A percentile compares a stretch with the other conserved stretches of the same genome.
These are phyloP conservation scores for Chamaetylas fuelleborni DNA, from an alignment of 2,113 vertebrate species.

Conservation along the genomic window DNA sequence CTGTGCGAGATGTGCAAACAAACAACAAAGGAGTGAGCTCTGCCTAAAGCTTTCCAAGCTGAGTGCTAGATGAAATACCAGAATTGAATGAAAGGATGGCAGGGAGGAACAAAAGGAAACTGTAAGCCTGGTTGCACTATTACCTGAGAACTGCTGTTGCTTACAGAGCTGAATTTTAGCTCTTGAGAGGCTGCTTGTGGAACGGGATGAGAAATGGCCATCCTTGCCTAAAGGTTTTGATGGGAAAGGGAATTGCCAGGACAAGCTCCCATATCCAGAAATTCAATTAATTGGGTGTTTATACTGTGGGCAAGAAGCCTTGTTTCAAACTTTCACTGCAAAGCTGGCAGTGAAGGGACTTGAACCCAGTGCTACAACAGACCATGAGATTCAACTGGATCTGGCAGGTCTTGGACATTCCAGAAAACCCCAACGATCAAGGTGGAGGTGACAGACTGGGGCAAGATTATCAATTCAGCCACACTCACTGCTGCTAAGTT, in stretches of 20 bases:
- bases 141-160: background rate
- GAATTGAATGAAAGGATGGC: background rate
- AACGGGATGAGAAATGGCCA: background rate
- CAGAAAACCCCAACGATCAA: background rate
- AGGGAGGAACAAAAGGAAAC: constrained; percentile 6
- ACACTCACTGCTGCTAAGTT: background rate
- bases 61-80: background rate
- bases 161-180: background rate
- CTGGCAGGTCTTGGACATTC: background rate
- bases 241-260: too few species aligned
- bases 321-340: background rate
- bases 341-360: background rate
- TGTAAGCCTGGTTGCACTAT: background rate
- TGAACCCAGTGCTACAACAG: background rate
- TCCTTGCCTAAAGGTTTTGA: background rate
- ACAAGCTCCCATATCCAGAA: background rate
- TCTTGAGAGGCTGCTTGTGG: background rate
- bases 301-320: background rate
- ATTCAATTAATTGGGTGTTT: background rate
- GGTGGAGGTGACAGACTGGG: background rate
- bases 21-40: background rate
- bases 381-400: accelerated
- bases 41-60: background rate
- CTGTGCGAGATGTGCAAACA: background rate
- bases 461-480: background rate